Evolutionary conservation across 1,140 invertebrate species (phyloP).

Genomic region (Drosophila rufa): DNA sequence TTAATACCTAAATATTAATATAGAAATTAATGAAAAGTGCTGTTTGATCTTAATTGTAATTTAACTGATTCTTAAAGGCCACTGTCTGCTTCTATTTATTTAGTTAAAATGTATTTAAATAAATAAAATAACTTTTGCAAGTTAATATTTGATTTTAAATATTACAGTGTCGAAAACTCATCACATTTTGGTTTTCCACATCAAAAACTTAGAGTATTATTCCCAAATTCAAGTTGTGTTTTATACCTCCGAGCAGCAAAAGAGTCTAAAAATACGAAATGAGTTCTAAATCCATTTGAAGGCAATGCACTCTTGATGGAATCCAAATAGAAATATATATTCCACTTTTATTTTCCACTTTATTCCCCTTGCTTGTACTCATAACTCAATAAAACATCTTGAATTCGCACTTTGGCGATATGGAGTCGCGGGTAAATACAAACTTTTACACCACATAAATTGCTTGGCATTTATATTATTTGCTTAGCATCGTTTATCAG

Average conservation of each 20-base stretch:
- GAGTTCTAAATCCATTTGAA: not conserved
- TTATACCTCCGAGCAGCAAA: not conserved
- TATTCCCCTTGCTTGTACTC: not conserved
- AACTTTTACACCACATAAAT: slow-evolving; percentile 80
- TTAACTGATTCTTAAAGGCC: too few relatives aligned
- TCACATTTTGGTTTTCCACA: not conserved
- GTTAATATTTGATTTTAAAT: too few relatives aligned
- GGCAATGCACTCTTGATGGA: slow-evolving; percentile 1
- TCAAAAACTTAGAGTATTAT: not conserved
- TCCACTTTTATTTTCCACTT: slow-evolving; percentile 1
- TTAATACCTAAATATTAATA: too few relatives aligned
- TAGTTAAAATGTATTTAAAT: too few relatives aligned
- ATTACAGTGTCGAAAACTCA: not conserved
- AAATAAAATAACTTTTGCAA: too few relatives aligned
- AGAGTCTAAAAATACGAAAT: not conserved
- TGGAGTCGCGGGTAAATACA: slow-evolving; percentile 50
- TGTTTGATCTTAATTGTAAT: too few relatives aligned
- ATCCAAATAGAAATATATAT: not conserved
- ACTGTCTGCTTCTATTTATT: too few relatives aligned
- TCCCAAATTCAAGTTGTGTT: not conserved
- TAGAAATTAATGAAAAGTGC: too few relatives aligned
- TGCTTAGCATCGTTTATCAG: slow-evolving; percentile 78
- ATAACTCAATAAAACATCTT: slow-evolving; percentile 39
- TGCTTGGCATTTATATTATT: slow-evolving; percentile 75
- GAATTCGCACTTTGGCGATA: slow-evolving; percentile 29